Conservation (phyloP, 2,888 invertebrate genomes). For the Zygogramma bicolorata region DNA sequence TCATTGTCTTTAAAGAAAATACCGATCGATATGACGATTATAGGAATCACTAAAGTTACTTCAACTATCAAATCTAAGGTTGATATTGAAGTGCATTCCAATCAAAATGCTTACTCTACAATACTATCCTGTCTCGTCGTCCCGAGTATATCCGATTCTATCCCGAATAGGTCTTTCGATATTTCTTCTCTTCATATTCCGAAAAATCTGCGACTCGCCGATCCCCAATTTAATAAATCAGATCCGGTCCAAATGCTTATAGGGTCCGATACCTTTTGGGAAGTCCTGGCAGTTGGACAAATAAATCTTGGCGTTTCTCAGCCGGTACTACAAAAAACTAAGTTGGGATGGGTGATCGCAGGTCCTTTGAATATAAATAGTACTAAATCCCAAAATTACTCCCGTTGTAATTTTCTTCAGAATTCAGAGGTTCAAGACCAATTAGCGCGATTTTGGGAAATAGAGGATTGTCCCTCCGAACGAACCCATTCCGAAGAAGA, state of each 20-base stretch:
- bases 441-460: background rate
- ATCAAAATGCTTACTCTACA: background rate
- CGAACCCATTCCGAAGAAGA: no score
- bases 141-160: background rate
- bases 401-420: background rate
- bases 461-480: background rate
- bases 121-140: background rate
- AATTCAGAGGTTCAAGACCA: background rate
- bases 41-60: no score
- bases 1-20: no score
- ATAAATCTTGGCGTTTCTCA: background rate
- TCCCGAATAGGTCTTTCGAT: background rate
- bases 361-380: conserved; percentile 1
- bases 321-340: conserved; percentile 33
- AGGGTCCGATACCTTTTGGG: conserved; percentile 24
- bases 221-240: background rate
- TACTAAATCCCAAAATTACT: background rate
- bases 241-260: conserved; percentile 16
- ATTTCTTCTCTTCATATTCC: background rate
- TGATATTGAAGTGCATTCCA: background rate
- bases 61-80: no score
- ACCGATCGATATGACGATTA: no score
- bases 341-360: conserved; percentile 39
- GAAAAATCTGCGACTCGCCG: background rate
- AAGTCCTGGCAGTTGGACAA: conserved; percentile 4